Base-by-base conservation (phyloP, 2,797 vertebrate species). In the Molossus molossus region DNA sequence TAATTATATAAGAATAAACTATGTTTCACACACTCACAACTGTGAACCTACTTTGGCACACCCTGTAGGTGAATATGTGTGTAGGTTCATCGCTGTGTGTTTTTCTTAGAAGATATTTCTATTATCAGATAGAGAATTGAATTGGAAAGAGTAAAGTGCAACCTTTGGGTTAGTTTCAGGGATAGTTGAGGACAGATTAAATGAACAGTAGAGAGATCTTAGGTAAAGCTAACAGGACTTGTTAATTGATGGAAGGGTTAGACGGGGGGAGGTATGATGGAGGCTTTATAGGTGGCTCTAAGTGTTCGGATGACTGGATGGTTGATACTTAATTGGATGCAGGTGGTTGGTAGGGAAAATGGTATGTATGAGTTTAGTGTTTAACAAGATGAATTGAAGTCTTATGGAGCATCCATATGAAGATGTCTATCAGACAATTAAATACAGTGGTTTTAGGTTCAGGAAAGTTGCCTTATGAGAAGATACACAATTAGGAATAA, bases 61-160 rank as follows among this genome's bases (percentile, higher is more conserved):
- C 6, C 29, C 64, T n/a, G 6, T n/a, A 65, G 29, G 27, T 17
- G 4, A n/a, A 65, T 5, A 65, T 29, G 15, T 11, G 3, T 65
- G 17, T 48, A 20, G 11, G 3, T 57, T 18, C 21, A 9, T 2
- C 0, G 13, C 1, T 67, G 2, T 67, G 6, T 85, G 21, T 50
- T 64, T 57, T 82, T 58, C 65, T 96, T 64, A 23, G 29, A 29
- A 70, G 15, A 57, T 62, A 80, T 83, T 84, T 3, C 37, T 95
- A n/a, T 27, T 65, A 57, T 18, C 14, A 84, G 7, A 67, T 70
- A 83, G 48, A 93, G 6, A 23, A 21, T 48, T 48, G 14, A 2
- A 50, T 57, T 91, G 57, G n/a, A 75, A 65, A n/a, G 17, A 53
- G 23, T 17, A 29, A n/a, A 58, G 2, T 58, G 13, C 37, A 65